Conservation (phyloP, 2,797 vertebrate species). For the Monodelphis domestica region DNA sequence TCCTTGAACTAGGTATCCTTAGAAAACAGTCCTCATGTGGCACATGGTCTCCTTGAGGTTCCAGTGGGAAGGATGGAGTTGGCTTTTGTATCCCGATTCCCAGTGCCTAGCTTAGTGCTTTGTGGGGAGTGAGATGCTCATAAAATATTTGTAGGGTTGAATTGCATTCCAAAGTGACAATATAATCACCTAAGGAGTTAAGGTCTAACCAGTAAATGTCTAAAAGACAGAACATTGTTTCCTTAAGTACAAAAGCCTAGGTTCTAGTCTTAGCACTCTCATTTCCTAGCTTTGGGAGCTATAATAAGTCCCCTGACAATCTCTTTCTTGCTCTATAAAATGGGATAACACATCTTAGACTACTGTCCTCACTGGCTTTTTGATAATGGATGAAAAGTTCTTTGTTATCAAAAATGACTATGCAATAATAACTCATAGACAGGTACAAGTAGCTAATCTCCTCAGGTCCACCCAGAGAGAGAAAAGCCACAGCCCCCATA, state of each 20-base stretch:
- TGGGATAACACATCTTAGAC: not conserved
- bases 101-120: not conserved
- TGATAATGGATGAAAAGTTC: not conserved
- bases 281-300: not conserved
- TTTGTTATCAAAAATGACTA: not conserved
- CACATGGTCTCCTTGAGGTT: not conserved
- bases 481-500: too few relatives aligned
- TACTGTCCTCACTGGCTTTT: not conserved
- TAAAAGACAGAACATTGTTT: not conserved
- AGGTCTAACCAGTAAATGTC: not conserved
- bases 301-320: not conserved
- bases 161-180: not conserved
- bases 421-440: not conserved
- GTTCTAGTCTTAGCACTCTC: not conserved
- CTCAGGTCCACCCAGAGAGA: too few relatives aligned
- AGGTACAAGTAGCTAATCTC: not conserved
- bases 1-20: not conserved
- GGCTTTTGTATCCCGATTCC: not conserved
- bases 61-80: not conserved
- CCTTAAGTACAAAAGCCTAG: not conserved
- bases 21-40: not conserved
- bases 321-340: constrained; percentile 7
- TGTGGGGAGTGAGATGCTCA: not conserved
- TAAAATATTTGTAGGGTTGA: not conserved
- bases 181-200: not conserved